Evolutionary conservation across 2,113 vertebrate genomes (phyloP).

Genomic region (Orientallactaga bullata): DNA sequence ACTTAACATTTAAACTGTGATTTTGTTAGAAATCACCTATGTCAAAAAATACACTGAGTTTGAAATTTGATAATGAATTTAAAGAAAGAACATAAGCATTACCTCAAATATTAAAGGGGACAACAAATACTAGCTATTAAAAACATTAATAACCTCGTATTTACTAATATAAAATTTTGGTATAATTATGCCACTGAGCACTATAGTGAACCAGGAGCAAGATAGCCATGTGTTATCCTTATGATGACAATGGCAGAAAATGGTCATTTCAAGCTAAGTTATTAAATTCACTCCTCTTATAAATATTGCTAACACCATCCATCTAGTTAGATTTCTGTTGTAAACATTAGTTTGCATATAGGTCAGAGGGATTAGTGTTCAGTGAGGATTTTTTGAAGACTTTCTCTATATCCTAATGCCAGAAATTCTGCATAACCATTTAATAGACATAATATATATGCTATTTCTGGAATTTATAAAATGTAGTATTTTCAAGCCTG

Average conservation of each 20-base stretch:
- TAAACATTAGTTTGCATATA: neutral
- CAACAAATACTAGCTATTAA: neutral
- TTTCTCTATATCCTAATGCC: neutral
- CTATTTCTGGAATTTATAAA: neutral
- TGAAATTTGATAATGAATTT: neutral
- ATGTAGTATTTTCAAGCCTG: neutral
- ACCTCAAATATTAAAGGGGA: neutral
- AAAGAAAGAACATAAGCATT: conserved; percentile 8
- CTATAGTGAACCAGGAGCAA: neutral
- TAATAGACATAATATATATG: neutral
- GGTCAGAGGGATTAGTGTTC: neutral
- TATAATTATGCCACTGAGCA: neutral
- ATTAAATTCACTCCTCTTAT: neutral
- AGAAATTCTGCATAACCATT: neutral
- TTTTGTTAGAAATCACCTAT: neutral
- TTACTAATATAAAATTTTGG: neutral
- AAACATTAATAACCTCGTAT: neutral
- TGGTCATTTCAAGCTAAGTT: neutral
- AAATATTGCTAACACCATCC: neutral
- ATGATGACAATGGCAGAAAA: neutral
- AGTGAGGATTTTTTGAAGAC: neutral
- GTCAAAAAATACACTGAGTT: neutral
- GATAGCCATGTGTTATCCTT: neutral
- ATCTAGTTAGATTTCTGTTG: conserved; percentile 20
- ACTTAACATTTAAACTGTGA: neutral